Percentiles rank a stretch among this genome's conserved stretches.
phyloP scores from a whole-genome alignment of 2,888 invertebrate species.

The Stegana nigrithorax region DNA sequence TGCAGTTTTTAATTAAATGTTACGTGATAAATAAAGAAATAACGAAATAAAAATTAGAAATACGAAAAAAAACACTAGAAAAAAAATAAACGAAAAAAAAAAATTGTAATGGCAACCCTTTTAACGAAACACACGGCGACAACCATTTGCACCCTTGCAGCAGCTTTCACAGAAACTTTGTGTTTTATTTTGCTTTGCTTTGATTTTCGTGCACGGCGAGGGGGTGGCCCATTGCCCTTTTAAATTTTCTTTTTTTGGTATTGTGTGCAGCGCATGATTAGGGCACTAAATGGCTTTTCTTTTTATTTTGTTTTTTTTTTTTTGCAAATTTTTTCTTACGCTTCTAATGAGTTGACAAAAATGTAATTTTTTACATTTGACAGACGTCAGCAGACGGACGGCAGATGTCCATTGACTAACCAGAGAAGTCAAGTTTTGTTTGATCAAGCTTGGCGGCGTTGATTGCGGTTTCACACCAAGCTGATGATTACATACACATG shows the following conservation, averaged over 20 bases:
- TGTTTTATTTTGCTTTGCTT: too few relatives aligned
- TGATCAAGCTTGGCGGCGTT: not conserved
- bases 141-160: not conserved
- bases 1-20: slow-evolving; percentile 5
- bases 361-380: slow-evolving; percentile 43
- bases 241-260: slow-evolving; percentile 21
- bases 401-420: not conserved
- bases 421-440: slow-evolving; percentile 10
- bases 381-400: too few relatives aligned
- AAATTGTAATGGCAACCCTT: not conserved
- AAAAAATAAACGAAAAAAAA: not conserved
- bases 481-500: too few relatives aligned
- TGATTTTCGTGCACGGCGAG: too few relatives aligned
- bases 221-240: not conserved
- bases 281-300: slow-evolving; percentile 29
- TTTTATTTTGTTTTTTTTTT: not conserved
- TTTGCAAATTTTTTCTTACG: slow-evolving; percentile 9
- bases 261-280: slow-evolving; percentile 27
- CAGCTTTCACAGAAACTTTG: too few relatives aligned
- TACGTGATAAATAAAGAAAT: not conserved
- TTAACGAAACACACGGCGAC: too few relatives aligned
- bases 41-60: not conserved
- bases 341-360: slow-evolving; percentile 48
- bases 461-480: slow-evolving; percentile 9
- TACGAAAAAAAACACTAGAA: not conserved